Conservation (phyloP, 1,140 invertebrate genomes). For the Scaptomyza montana region DNA sequence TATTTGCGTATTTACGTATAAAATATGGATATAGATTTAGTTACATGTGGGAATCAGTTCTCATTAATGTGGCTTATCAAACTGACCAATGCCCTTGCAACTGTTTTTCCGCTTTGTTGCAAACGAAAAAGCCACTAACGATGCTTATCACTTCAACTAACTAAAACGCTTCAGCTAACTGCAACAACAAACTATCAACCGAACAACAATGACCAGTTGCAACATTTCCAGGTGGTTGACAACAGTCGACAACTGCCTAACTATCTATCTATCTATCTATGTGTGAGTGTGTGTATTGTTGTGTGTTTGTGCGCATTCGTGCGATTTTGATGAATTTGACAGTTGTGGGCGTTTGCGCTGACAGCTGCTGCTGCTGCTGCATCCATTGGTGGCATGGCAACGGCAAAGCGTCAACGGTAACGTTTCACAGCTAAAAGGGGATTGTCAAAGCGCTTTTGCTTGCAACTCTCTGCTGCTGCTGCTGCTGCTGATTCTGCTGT, state of each 20-base stretch:
- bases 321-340: slow-evolving; percentile 83
- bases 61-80: slow-evolving; percentile 47
- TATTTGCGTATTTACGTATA: neutral
- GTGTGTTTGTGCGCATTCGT: slow-evolving; percentile 64
- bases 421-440: slow-evolving; percentile 10
- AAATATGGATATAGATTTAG: slow-evolving; percentile 4
- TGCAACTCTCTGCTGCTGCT: slow-evolving; percentile 30
- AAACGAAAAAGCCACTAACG: slow-evolving; percentile 77
- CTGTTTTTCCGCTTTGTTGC: slow-evolving; percentile 71
- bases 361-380: slow-evolving; percentile 71
- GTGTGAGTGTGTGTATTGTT: slow-evolving; percentile 21
- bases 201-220: slow-evolving; percentile 39
- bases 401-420: slow-evolving; percentile 13
- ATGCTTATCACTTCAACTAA: slow-evolving; percentile 80
- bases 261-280: slow-evolving; percentile 41
- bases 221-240: slow-evolving; percentile 72
- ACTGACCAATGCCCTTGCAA: slow-evolving; percentile 66
- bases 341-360: slow-evolving; percentile 83
- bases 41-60: slow-evolving; percentile 15
- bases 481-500: slow-evolving; percentile 17
- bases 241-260: slow-evolving; percentile 66
- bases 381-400: slow-evolving; percentile 66
- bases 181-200: slow-evolving; percentile 42
- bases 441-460: slow-evolving; percentile 20
- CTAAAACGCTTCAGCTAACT: slow-evolving; percentile 72